Evolutionary conservation across 2,888 invertebrate species (phyloP).

Genomic region (Drosophila prostipennis): DNA sequence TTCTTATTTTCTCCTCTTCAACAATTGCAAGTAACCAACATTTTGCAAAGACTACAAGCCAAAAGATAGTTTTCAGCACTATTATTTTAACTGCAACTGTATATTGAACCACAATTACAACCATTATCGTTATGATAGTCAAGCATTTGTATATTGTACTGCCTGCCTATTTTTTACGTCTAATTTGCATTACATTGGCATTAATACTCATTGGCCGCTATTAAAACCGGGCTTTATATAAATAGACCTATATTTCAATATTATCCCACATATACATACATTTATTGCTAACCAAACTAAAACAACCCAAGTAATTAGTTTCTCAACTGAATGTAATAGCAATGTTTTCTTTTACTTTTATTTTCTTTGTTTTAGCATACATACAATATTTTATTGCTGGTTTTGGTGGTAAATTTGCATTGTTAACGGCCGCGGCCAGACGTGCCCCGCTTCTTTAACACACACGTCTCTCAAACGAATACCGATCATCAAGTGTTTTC

Average conservation of each 20-base stretch:
- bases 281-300: constrained; percentile 48
- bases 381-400: constrained; percentile 82
- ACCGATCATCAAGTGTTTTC: constrained; percentile 58
- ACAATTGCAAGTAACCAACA: constrained; percentile 5
- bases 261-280: constrained; percentile 51
- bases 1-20: constrained; percentile 15
- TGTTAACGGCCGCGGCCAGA: constrained; percentile 79
- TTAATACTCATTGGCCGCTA: constrained; percentile 63
- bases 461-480: constrained; percentile 62
- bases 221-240: constrained; percentile 61
- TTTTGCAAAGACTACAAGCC: constrained; percentile 8
- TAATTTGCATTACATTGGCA: constrained; percentile 65
- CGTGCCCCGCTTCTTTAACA: constrained; percentile 73
- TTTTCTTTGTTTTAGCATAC: constrained; percentile 83
- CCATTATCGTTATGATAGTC: constrained; percentile 36
- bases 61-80: constrained; percentile 12
- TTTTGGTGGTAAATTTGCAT: constrained; percentile 82
- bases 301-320: constrained; percentile 51
- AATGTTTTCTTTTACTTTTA: constrained; percentile 74
- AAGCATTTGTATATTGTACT: constrained; percentile 47
- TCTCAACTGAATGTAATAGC: constrained; percentile 71
- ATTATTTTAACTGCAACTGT: constrained; percentile 37
- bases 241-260: constrained; percentile 42
- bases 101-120: constrained; percentile 44
- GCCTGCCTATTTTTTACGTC: constrained; percentile 59